Percentiles rank a stretch among this genome's conserved stretches.
These are phyloP conservation scores for Pterocles gutturalis DNA, from an alignment of 2,113 vertebrate genomes.

Conservation along the genomic window DNA sequence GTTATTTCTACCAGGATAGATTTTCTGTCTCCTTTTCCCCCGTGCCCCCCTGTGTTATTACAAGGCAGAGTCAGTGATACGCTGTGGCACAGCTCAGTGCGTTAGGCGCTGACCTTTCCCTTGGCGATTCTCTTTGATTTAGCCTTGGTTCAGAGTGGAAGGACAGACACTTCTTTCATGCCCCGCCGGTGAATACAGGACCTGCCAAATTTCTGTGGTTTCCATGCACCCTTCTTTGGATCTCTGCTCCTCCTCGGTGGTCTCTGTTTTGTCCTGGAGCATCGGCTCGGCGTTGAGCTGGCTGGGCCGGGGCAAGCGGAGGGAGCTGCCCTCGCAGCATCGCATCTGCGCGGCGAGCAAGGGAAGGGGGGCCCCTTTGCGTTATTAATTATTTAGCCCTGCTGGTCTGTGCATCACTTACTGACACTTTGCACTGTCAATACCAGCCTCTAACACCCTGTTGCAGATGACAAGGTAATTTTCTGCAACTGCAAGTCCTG, in stretches of 20 bases:
- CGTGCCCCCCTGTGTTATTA: background rate
- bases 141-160: background rate
- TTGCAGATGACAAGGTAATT: slow-evolving; percentile 56
- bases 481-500: slow-evolving; percentile 33
- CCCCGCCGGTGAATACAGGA: fast-evolving
- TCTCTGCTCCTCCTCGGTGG: background rate
- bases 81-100: background rate
- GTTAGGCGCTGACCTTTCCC: background rate
- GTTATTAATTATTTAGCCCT: slow-evolving; percentile 74
- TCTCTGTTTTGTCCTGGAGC: background rate
- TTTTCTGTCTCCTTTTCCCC: background rate
- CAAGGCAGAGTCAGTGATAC: background rate
- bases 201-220: background rate
- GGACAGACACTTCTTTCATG: fast-evolving
- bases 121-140: background rate
- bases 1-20: background rate
- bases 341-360: background rate
- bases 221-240: fast-evolving
- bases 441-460: slow-evolving; percentile 52
- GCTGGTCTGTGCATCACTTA: slow-evolving; percentile 67
- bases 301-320: background rate
- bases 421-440: slow-evolving; percentile 50
- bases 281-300: background rate
- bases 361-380: background rate
- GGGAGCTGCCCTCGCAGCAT: background rate